Evolutionary conservation across 2,797 vertebrate species (phyloP).

Genomic region (Coccyzus lansbergi): DNA sequence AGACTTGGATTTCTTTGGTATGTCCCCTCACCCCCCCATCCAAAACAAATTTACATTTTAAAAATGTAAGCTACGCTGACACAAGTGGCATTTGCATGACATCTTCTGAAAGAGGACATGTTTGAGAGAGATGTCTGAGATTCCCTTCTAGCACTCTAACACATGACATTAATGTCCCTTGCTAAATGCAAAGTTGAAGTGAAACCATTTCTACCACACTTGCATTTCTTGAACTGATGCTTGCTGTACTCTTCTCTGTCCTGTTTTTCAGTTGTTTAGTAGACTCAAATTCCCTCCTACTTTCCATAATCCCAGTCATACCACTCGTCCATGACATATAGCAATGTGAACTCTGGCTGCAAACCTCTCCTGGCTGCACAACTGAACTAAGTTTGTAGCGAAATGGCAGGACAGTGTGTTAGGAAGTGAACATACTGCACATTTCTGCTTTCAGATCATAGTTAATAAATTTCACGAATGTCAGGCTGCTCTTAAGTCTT

Average conservation of each 20-base stretch:
- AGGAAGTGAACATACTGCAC: neutral
- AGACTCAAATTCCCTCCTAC: neutral
- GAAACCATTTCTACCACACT: neutral
- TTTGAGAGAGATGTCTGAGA: neutral
- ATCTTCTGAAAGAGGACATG: neutral
- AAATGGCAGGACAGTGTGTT: neutral
- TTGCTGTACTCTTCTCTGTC: neutral
- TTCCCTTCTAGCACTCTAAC: neutral
- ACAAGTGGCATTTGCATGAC: neutral
- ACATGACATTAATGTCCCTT: neutral
- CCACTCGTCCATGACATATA: neutral
- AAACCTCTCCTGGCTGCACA: neutral
- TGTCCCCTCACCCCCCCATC: rapidly evolving
- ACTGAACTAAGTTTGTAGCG: neutral
- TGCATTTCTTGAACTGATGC: neutral
- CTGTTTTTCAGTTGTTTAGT: neutral
- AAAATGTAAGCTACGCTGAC: neutral
- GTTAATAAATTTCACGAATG: neutral
- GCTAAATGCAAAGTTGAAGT: neutral
- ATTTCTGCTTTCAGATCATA: neutral
- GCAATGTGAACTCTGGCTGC: neutral
- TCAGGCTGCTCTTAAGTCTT: neutral
- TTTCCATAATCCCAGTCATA: neutral
- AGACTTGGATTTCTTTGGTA: neutral
- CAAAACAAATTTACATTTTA: neutral